Evolutionary conservation across 2,888 invertebrate genomes (phyloP).

Genomic region (Hypsopygia costalis): DNA sequence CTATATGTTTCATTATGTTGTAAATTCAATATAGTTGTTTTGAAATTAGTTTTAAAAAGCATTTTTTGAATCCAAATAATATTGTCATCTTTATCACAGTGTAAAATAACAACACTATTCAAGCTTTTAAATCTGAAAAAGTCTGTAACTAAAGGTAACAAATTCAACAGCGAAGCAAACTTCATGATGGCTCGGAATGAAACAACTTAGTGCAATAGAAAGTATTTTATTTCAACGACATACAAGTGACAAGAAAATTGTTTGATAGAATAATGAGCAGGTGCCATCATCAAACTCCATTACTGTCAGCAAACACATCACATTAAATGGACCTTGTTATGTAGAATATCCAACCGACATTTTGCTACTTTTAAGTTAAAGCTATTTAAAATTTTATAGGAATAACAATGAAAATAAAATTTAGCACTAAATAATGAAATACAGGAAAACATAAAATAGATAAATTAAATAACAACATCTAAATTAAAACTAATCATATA

Average conservation of each 20-base stretch:
- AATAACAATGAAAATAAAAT: no score
- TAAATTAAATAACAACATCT: no score
- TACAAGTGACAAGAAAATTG: conserved; percentile 42
- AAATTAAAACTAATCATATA: no score
- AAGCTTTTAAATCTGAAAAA: conserved; percentile 51
- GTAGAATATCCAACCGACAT: no score
- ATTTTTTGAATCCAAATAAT: conserved; percentile 32
- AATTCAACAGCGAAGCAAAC: conserved; percentile 17
- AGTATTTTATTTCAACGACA: conserved; percentile 21
- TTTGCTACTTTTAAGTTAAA: no score
- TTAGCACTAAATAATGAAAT: no score
- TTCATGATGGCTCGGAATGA: conserved; percentile 20
- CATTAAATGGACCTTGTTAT: no score
- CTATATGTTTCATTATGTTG: conserved; percentile 15
- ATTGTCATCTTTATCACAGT: conserved; percentile 35
- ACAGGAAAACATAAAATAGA: no score
- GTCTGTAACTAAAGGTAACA: conserved; percentile 33
- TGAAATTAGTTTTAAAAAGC: conserved; percentile 33
- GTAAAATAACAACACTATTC: conserved; percentile 36
- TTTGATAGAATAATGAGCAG: conserved; percentile 18
- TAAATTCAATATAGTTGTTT: conserved; percentile 21
- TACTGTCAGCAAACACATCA: conserved; percentile 41
- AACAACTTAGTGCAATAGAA: conserved; percentile 14
- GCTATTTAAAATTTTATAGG: no score
- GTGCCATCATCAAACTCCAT: conserved; percentile 22